Percentiles rank a stretch among this genome's conserved stretches.
phyloP scores from a whole-genome alignment of 2,888 invertebrate genomes.

The Pherbina coryleti region DNA sequence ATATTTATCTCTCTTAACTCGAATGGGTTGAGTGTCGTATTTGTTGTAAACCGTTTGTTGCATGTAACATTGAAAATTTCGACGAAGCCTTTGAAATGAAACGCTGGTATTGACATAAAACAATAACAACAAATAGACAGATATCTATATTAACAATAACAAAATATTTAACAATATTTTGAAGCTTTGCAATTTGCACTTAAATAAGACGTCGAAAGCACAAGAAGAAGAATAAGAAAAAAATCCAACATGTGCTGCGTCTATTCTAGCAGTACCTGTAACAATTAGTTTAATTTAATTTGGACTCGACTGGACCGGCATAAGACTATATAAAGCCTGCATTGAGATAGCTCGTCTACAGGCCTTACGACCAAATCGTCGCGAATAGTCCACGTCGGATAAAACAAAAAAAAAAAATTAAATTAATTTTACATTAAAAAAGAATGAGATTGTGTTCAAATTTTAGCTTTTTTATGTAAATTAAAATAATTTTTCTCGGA shows the following conservation, averaged over 20 bases:
- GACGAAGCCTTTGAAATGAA: slow-evolving; percentile 60
- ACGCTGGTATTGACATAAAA: slow-evolving; percentile 49
- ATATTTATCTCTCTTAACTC: background rate
- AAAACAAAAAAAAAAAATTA: slow-evolving; percentile 49
- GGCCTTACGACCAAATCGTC: slow-evolving; percentile 60
- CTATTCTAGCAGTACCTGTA: background rate
- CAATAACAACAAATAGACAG: slow-evolving; percentile 29
- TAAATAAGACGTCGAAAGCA: background rate
- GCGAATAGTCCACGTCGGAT: slow-evolving; percentile 61
- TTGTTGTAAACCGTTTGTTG: background rate
- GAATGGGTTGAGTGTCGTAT: background rate
- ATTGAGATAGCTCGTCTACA: slow-evolving; percentile 51
- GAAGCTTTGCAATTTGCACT: background rate
- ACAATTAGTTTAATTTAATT: slow-evolving; percentile 57
- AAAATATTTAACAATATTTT: background rate
- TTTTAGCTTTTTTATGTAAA: slow-evolving; percentile 62
- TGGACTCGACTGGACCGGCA: slow-evolving; percentile 33
- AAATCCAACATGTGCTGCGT: background rate
- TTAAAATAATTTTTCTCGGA: slow-evolving; percentile 42
- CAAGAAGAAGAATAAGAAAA: background rate
- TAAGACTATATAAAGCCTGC: slow-evolving; percentile 58
- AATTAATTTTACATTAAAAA: slow-evolving; percentile 53
- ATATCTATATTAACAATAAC: slow-evolving; percentile 29
- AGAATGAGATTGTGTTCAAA: slow-evolving; percentile 57
- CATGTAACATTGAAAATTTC: slow-evolving; percentile 42